Evolutionary conservation across 2,797 vertebrate species (phyloP).

Genomic region (Platalea minor): DNA sequence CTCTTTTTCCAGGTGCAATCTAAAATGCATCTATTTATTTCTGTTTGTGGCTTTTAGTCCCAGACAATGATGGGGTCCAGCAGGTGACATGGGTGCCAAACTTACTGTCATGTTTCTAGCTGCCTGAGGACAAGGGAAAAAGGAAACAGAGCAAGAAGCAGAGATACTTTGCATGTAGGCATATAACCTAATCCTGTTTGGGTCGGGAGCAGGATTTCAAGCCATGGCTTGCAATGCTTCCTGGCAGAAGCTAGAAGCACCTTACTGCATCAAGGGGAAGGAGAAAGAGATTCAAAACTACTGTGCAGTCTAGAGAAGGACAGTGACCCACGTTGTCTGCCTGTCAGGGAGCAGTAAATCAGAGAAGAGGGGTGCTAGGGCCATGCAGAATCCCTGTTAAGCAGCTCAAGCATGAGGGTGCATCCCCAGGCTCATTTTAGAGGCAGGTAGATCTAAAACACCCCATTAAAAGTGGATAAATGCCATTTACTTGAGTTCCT

Average conservation of each 20-base stretch:
- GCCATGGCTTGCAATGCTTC: not conserved
- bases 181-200: not conserved
- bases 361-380: not conserved
- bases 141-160: not conserved
- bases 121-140: not conserved
- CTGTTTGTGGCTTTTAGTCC: not conserved
- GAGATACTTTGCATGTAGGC: fast-evolving
- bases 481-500: not conserved
- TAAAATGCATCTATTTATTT: not conserved
- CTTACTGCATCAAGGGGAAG: not conserved
- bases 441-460: not conserved
- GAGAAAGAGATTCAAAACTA: not conserved
- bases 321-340: not conserved
- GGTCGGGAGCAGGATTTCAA: not conserved
- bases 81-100: not conserved
- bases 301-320: not conserved
- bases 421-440: not conserved
- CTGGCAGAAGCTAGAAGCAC: not conserved
- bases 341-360: not conserved
- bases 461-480: not conserved
- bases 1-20: not conserved
- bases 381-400: not conserved
- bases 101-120: not conserved
- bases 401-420: not conserved
- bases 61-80: not conserved